phyloP scores from a whole-genome alignment of 2,888 invertebrate species.

The Eupithecia vulgata region DNA sequence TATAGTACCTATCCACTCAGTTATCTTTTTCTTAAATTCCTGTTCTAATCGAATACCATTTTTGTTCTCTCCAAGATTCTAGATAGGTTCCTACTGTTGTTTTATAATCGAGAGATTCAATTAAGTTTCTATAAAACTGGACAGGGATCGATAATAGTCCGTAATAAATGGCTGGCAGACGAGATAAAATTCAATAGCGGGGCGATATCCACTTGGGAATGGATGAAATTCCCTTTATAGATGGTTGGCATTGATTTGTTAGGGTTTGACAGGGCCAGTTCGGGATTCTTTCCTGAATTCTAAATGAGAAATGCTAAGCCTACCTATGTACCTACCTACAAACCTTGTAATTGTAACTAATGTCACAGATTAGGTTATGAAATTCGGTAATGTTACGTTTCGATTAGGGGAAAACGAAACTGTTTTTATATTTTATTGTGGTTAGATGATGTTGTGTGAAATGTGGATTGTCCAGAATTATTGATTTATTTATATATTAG shows the following conservation, averaged over 20 bases:
- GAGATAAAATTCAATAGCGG: slow-evolving; percentile 27
- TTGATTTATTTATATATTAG: background rate
- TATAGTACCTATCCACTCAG: too few relatives aligned
- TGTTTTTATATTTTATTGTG: background rate
- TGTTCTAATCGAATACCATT: too few relatives aligned
- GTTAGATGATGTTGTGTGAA: background rate
- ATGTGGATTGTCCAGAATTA: background rate
- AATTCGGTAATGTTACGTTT: too few relatives aligned
- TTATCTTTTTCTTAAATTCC: too few relatives aligned
- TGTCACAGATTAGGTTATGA: too few relatives aligned
- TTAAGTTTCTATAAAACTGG: background rate
- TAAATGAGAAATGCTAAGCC: background rate
- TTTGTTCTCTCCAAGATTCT: too few relatives aligned
- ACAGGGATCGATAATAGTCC: slow-evolving; percentile 24
- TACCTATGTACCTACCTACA: background rate
- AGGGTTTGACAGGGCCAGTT: background rate
- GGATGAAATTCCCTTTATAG: slow-evolving; percentile 8
- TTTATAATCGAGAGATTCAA: too few relatives aligned
- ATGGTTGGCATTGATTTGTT: slow-evolving; percentile 17
- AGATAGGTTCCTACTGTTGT: too few relatives aligned
- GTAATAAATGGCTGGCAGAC: slow-evolving; percentile 17
- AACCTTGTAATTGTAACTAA: background rate
- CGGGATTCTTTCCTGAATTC: background rate
- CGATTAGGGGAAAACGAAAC: too few relatives aligned
- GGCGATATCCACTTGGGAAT: slow-evolving; percentile 10